These are phyloP conservation scores for Enteromius argenteus DNA, from an alignment of 2,797 vertebrate species.

Conservation along the genomic window DNA sequence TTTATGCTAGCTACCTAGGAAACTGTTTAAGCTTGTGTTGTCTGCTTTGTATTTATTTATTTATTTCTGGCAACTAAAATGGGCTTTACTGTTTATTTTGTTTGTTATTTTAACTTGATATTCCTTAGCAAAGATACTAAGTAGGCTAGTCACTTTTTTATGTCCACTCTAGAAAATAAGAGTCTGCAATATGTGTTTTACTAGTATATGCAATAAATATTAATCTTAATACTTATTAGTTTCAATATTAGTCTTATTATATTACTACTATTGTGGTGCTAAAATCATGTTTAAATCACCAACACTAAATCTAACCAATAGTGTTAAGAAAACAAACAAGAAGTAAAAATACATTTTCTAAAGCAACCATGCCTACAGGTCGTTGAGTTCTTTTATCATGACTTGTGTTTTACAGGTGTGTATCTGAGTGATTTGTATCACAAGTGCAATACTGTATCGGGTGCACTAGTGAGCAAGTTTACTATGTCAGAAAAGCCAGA, in stretches of 20 bases:
- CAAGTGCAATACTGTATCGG: neutral
- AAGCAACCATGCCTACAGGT: neutral
- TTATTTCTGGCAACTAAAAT: neutral
- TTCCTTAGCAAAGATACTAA: neutral
- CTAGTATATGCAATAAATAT: neutral
- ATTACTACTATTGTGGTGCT: neutral
- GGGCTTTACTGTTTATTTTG: too few relatives aligned
- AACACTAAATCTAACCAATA: neutral
- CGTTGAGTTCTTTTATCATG: neutral
- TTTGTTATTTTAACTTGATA: too few relatives aligned
- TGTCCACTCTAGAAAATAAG: neutral
- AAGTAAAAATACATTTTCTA: neutral
- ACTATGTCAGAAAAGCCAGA: neutral
- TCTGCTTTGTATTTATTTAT: neutral
- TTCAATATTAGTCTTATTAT: neutral
- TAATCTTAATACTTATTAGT: neutral
- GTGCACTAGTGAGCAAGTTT: neutral
- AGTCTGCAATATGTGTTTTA: neutral
- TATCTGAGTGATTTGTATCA: neutral
- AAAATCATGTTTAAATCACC: neutral
- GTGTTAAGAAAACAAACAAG: neutral
- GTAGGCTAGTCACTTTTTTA: neutral
- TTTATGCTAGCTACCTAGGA: neutral
- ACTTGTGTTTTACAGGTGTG: neutral
- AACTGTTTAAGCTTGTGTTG: neutral